Conservation (phyloP, 2,888 invertebrate species). For the Chrysomela aeneicollis region DNA sequence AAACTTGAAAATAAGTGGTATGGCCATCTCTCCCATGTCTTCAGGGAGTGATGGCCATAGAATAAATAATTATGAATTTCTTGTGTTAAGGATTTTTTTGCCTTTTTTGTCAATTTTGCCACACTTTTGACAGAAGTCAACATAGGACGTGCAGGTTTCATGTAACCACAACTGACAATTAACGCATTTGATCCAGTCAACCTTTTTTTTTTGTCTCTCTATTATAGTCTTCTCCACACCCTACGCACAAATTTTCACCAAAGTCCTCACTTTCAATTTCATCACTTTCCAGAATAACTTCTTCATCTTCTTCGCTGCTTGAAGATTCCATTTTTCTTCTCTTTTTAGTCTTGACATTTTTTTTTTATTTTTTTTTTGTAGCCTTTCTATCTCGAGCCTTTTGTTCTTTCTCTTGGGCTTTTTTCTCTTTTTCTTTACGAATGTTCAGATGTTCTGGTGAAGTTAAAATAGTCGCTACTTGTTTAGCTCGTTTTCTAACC, state of each 20-base stretch:
- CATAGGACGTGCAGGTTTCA: background rate
- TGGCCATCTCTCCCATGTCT: background rate
- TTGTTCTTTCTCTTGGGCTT: no score
- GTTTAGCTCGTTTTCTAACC: background rate
- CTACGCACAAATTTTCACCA: conserved; percentile 1
- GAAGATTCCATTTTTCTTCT: conserved; percentile 9
- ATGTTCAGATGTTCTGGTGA: no score
- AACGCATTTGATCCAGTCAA: background rate
- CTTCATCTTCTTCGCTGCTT: conserved; percentile 11
- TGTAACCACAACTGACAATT: background rate
- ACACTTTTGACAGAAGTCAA: background rate
- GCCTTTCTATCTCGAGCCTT: no score
- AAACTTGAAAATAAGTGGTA: background rate
- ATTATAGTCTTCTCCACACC: conserved; percentile 2
- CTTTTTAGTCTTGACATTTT: background rate
- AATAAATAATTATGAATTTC: background rate
- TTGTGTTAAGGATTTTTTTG: background rate
- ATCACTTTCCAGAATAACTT: conserved; percentile 6
- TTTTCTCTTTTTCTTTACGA: no score
- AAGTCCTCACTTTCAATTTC: no score
- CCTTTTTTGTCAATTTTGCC: no score
- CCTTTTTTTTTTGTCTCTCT: background rate
- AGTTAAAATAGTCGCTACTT: background rate
- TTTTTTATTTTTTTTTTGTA: background rate
- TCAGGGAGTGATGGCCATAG: background rate